Percentiles rank a stretch among this genome's conserved stretches.
These are phyloP conservation scores for Ptychobarbus kaznakovi DNA, from an alignment of 2,797 vertebrate species.

Conservation along the genomic window DNA sequence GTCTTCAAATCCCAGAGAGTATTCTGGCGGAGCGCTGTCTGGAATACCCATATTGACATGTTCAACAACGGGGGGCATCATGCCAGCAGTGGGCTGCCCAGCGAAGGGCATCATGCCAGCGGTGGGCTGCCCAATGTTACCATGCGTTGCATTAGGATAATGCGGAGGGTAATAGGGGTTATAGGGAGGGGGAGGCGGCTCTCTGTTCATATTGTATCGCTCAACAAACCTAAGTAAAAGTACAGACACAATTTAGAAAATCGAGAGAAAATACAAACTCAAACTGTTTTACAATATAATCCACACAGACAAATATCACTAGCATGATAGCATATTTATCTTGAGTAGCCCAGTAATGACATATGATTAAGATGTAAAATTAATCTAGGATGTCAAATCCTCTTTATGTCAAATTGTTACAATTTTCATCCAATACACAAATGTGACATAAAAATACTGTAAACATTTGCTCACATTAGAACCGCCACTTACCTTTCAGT, in stretches of 20 bases:
- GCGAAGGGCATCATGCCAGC: constrained; percentile 61
- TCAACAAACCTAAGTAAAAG: constrained; percentile 64
- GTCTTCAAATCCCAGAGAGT: constrained; percentile 58
- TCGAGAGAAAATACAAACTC: background rate
- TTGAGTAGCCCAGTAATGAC: background rate
- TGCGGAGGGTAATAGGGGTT: constrained; percentile 45
- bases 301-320: background rate
- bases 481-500: constrained; percentile 44
- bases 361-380: background rate
- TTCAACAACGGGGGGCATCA: constrained; percentile 63
- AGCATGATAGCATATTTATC: background rate
- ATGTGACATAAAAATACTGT: background rate
- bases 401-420: background rate
- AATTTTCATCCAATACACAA: background rate
- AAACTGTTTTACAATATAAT: background rate
- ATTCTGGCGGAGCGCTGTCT: constrained; percentile 64
- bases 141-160: constrained; percentile 48
- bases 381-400: background rate
- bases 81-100: constrained; percentile 55
- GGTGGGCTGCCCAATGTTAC: constrained; percentile 54
- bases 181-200: constrained; percentile 66
- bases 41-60: constrained; percentile 55
- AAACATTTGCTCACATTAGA: constrained; percentile 36
- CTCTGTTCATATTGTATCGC: constrained; percentile 32
- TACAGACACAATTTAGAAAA: background rate